phyloP scores from a whole-genome alignment of 2,888 invertebrate species.

The Melikaiella ostensackeni region DNA sequence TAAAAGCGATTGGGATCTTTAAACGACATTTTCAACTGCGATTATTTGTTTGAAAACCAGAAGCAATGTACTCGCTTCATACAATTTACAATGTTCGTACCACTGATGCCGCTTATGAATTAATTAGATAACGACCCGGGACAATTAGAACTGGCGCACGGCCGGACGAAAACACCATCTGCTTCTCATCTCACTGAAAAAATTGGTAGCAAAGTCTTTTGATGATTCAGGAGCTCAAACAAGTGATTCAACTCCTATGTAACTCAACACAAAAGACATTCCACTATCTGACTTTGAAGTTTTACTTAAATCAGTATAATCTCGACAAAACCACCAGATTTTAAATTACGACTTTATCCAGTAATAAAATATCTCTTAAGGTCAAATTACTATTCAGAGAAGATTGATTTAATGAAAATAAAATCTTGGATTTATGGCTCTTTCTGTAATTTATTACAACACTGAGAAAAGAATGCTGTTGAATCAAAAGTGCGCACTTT shows the following conservation, averaged over 20 bases:
- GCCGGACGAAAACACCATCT: slow-evolving; percentile 67
- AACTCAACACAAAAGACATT: not conserved
- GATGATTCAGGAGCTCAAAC: slow-evolving; percentile 37
- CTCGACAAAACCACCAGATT: not conserved
- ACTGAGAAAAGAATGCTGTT: too few species aligned
- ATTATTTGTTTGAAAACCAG: slow-evolving; percentile 28
- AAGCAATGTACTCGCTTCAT: slow-evolving; percentile 19
- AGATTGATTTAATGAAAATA: not conserved
- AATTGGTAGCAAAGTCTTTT: slow-evolving; percentile 38
- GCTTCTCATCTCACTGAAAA: slow-evolving; percentile 64
- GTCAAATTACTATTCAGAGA: not conserved
- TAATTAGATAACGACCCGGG: slow-evolving; percentile 72
- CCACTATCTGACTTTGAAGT: not conserved
- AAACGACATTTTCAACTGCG: not conserved
- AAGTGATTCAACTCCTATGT: slow-evolving; percentile 30
- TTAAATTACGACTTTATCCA: not conserved
- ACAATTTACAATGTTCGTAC: slow-evolving; percentile 20
- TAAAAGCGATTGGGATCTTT: not conserved
- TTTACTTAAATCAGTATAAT: not conserved
- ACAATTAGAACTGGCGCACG: slow-evolving; percentile 64
- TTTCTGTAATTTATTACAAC: not conserved
- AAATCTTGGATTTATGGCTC: not conserved
- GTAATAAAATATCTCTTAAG: slow-evolving; percentile 2
- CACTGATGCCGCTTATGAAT: slow-evolving; percentile 66
- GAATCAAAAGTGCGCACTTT: too few species aligned